These are phyloP conservation scores for Oppia nitens DNA, from an alignment of 1,140 invertebrate genomes.

Conservation along the genomic window DNA sequence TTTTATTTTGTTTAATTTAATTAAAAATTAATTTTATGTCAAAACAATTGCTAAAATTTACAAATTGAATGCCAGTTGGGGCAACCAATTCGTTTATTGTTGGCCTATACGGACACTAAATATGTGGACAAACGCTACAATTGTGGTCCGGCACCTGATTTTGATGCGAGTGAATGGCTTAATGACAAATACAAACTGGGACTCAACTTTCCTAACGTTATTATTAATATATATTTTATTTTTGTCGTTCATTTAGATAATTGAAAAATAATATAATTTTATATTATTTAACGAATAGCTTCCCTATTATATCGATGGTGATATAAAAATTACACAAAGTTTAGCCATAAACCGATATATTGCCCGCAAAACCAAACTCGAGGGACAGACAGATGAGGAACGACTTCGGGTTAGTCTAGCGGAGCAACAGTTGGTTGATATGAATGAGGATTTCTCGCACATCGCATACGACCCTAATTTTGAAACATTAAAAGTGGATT, in stretches of 20 bases:
- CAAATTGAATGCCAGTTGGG: slow-evolving; percentile 34
- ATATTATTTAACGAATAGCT: slow-evolving; percentile 17
- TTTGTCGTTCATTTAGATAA: background rate
- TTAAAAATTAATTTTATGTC: background rate
- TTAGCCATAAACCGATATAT: slow-evolving; percentile 36
- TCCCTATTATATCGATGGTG: slow-evolving; percentile 22
- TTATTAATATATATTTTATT: slow-evolving; percentile 24
- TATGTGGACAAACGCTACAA: slow-evolving; percentile 43
- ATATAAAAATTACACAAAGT: slow-evolving; percentile 27
- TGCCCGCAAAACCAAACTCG: slow-evolving; percentile 24
- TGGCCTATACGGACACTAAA: slow-evolving; percentile 45
- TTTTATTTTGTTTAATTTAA: background rate
- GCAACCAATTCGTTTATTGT: slow-evolving; percentile 50
- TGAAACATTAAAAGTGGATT: slow-evolving; percentile 20
- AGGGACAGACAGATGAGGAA: slow-evolving; percentile 31
- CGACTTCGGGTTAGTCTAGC: slow-evolving; percentile 30
- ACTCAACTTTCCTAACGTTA: slow-evolving; percentile 27
- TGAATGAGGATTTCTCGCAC: slow-evolving; percentile 28
- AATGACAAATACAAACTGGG: slow-evolving; percentile 25
- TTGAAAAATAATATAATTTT: background rate
- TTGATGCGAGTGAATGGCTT: slow-evolving; percentile 22
- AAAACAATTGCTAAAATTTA: background rate
- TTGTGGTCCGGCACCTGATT: slow-evolving; percentile 21
- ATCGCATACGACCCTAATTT: slow-evolving; percentile 20
- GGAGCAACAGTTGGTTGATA: slow-evolving; percentile 32